These are phyloP conservation scores for Oophaga sylvatica DNA, from an alignment of 2,797 vertebrate species.

Conservation along the genomic window DNA sequence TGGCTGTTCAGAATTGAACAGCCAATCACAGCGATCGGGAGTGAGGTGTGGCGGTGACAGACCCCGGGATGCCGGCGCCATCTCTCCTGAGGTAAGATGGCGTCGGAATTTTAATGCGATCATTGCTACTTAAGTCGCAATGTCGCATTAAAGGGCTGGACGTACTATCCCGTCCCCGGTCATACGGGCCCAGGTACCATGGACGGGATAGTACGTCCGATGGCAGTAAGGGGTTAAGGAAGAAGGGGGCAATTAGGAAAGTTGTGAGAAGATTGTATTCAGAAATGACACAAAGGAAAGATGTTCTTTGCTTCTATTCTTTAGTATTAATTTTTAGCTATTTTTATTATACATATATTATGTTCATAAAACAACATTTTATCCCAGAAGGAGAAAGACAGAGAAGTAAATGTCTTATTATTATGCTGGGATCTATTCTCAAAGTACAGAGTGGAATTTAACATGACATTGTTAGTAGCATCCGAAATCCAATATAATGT, in stretches of 20 bases:
- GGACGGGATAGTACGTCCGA: too few species aligned
- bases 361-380: not conserved
- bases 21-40: too few species aligned
- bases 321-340: not conserved
- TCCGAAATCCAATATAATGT: not conserved
- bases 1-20: too few species aligned
- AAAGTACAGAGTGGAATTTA: not conserved
- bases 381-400: not conserved
- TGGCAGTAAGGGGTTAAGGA: too few species aligned
- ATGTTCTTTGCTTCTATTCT: not conserved
- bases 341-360: not conserved
- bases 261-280: constrained; percentile 4
- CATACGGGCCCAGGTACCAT: too few species aligned
- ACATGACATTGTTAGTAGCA: not conserved
- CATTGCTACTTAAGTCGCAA: too few species aligned
- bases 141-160: too few species aligned
- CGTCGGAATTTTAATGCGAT: too few species aligned
- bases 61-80: too few species aligned
- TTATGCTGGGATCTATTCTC: not conserved
- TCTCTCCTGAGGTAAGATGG: too few species aligned
- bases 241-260: constrained; percentile 1
- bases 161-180: too few species aligned
- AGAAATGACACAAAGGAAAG: constrained; percentile 1
- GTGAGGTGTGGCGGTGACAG: too few species aligned
- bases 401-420: not conserved